phyloP scores from a whole-genome alignment of 2,888 invertebrate genomes.

The Galerucella pusilla region DNA sequence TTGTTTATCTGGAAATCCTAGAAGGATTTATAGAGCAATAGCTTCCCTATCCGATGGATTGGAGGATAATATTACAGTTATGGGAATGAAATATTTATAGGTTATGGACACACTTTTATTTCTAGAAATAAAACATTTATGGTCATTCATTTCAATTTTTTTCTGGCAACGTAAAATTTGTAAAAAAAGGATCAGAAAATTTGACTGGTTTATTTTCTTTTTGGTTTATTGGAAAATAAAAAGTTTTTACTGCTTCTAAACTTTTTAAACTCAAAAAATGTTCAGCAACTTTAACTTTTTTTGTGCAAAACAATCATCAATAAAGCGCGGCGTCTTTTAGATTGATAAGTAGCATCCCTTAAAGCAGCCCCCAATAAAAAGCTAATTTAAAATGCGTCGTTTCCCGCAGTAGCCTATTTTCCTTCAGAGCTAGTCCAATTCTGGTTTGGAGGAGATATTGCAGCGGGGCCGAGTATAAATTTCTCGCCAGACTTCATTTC shows the following conservation, averaged over 20 bases:
- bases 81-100: conserved; percentile 58
- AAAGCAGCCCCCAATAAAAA: conserved; percentile 62
- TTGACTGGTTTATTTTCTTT: background rate
- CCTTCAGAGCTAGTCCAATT: conserved; percentile 65
- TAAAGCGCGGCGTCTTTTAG: conserved; percentile 46
- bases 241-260: background rate
- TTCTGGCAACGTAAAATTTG: background rate
- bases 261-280: conserved; percentile 11
- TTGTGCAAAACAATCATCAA: conserved; percentile 42
- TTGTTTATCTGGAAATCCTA: conserved; percentile 59
- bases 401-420: conserved; percentile 64
- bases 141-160: conserved; percentile 8
- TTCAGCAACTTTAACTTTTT: conserved; percentile 18
- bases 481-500: conserved; percentile 76
- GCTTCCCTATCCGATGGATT: conserved; percentile 57
- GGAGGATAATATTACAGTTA: conserved; percentile 59
- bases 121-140: conserved; percentile 21
- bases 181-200: background rate
- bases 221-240: background rate
- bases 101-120: conserved; percentile 41
- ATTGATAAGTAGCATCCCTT: conserved; percentile 54
- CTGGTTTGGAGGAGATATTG: conserved; percentile 65
- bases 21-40: conserved; percentile 58
- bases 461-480: conserved; percentile 65
- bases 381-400: conserved; percentile 65